Percentiles rank a stretch among this genome's conserved stretches.
Conservation (phyloP, 53 echinoderm and acorn worm genomes). For the Patiria pectinifera region DNA sequence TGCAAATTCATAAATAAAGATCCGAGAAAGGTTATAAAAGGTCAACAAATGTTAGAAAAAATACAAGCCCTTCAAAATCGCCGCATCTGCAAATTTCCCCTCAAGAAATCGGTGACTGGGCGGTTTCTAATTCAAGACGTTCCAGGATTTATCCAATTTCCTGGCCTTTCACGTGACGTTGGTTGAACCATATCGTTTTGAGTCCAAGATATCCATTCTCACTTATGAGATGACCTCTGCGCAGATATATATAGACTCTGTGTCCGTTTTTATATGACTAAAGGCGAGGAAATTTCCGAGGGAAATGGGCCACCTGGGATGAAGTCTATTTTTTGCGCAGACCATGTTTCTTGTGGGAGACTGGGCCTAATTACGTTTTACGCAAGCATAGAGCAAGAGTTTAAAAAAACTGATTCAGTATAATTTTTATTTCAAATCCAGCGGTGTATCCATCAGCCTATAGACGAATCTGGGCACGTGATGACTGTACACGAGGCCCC, state of each 20-base stretch:
- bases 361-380: not conserved
- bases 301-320: not conserved
- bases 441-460: too few species aligned
- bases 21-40: too few species aligned
- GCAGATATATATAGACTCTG: not conserved
- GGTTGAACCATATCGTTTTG: not conserved
- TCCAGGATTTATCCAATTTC: slow-evolving; percentile 16
- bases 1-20: too few species aligned
- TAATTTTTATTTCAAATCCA: too few species aligned
- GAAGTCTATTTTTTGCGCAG: not conserved
- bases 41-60: too few species aligned
- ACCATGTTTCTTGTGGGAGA: too few species aligned
- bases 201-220: not conserved
- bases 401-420: too few species aligned
- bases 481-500: too few species aligned
- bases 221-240: not conserved
- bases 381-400: too few species aligned
- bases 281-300: not conserved
- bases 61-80: not conserved
- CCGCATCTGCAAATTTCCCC: not conserved
- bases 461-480: too few species aligned
- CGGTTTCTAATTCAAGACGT: not conserved
- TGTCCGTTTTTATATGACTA: not conserved
- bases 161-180: not conserved
- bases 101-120: not conserved